Conservation (phyloP, 2,888 invertebrate species). For the Lathronympha strigana region DNA sequence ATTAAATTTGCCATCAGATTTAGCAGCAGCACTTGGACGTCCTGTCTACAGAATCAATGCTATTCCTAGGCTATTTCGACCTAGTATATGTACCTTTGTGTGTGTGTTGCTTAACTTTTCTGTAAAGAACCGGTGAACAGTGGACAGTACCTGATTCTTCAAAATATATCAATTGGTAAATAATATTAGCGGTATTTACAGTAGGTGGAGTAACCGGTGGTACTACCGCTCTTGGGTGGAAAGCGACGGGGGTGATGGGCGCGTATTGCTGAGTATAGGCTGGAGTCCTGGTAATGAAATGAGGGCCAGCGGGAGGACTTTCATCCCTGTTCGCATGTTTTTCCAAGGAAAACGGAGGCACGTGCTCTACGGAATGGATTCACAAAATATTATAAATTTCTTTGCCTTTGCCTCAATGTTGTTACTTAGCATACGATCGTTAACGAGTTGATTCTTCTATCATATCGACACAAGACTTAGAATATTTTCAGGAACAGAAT, state of each 20-base stretch:
- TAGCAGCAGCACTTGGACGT: too few species aligned
- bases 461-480: too few species aligned
- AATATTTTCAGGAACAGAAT: too few species aligned
- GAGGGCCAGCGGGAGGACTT: slow-evolving; percentile 69
- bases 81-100: too few species aligned
- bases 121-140: too few species aligned
- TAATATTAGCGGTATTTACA: slow-evolving; percentile 34
- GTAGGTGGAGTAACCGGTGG: slow-evolving; percentile 59
- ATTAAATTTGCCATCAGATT: too few species aligned
- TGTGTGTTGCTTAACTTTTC: not conserved
- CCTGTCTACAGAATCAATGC: not conserved
- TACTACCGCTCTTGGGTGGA: slow-evolving; percentile 55
- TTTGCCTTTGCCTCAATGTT: too few species aligned
- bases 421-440: too few species aligned
- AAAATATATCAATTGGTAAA: not conserved
- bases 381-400: not conserved
- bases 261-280: slow-evolving; percentile 63
- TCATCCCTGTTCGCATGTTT: slow-evolving; percentile 64
- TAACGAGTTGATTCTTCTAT: too few species aligned
- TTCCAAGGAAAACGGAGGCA: slow-evolving; percentile 13
- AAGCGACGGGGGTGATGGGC: slow-evolving; percentile 69
- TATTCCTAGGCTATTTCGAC: not conserved
- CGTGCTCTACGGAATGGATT: not conserved
- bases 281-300: slow-evolving; percentile 61
- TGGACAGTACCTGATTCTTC: too few species aligned